Evolutionary conservation across 2,797 vertebrate species (phyloP).

Genomic region (Xenentodon cancila): DNA sequence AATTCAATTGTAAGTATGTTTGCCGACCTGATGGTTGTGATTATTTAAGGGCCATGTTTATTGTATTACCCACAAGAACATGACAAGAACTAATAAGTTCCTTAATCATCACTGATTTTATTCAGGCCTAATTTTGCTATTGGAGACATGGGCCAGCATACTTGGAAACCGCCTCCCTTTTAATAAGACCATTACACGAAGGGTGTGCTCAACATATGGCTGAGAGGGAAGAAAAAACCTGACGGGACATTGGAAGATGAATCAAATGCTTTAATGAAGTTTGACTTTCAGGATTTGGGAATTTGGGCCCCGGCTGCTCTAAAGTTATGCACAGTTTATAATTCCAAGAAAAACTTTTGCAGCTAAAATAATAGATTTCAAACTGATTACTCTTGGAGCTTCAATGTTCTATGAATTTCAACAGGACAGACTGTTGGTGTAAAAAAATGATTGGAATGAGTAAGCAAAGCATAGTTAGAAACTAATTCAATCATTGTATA

Average conservation of each 20-base stretch:
- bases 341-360: constrained; percentile 80
- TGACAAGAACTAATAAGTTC: constrained; percentile 79
- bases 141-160: constrained; percentile 59
- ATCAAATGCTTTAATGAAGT: constrained; percentile 76
- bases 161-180: constrained; percentile 66
- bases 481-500: background rate
- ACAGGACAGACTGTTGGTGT: constrained; percentile 17
- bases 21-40: constrained; percentile 70
- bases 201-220: constrained; percentile 62
- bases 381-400: constrained; percentile 49
- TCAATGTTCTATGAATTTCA: constrained; percentile 53
- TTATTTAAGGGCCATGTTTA: constrained; percentile 71
- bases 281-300: constrained; percentile 78
- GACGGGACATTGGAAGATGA: constrained; percentile 64
- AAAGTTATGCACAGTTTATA: constrained; percentile 74
- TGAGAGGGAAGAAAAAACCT: constrained; percentile 13
- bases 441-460: constrained; percentile 50
- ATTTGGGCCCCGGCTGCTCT: constrained; percentile 64
- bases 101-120: constrained; percentile 75
- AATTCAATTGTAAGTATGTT: constrained; percentile 57
- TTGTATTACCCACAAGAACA: constrained; percentile 72
- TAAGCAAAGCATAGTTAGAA: too few species aligned
- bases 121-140: constrained; percentile 67
- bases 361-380: constrained; percentile 81
- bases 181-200: constrained; percentile 82